A percentile compares a stretch with the other conserved stretches of the same genome.
These are phyloP conservation scores for Poecilus cupreus DNA, from an alignment of 2,888 invertebrate species.

Conservation along the genomic window DNA sequence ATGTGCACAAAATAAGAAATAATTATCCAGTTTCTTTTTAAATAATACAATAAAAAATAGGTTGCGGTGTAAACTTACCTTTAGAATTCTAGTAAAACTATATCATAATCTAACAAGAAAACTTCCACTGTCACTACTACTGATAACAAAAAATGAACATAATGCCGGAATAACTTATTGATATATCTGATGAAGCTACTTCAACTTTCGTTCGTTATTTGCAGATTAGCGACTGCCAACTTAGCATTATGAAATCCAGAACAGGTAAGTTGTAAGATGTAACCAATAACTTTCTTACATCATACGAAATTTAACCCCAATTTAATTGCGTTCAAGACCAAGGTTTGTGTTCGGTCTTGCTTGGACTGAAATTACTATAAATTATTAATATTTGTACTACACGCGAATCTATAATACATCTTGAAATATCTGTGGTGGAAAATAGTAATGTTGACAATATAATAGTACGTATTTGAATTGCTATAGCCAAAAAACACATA, in stretches of 20 bases:
- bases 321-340: slow-evolving; percentile 33
- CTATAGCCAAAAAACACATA: neutral
- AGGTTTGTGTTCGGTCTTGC: slow-evolving; percentile 5
- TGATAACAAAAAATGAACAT: too few species aligned
- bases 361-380: neutral
- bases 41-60: neutral
- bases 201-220: slow-evolving; percentile 28
- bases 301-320: slow-evolving; percentile 30
- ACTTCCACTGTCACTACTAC: neutral
- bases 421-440: neutral
- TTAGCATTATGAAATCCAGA: slow-evolving; percentile 21
- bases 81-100: neutral
- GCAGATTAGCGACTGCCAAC: neutral
- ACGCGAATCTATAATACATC: slow-evolving; percentile 4
- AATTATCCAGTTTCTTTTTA: neutral
- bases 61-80: neutral
- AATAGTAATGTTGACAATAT: neutral
- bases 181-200: too few species aligned
- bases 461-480: neutral
- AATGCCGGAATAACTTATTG: too few species aligned
- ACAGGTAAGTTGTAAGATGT: neutral
- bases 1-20: neutral
- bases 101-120: neutral
- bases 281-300: slow-evolving; percentile 35
- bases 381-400: neutral